Evolutionary conservation across 2,797 vertebrate genomes (phyloP), one percentile per base, ranked within the genome.

Genomic region (Toxotes lorentzi): DNA sequence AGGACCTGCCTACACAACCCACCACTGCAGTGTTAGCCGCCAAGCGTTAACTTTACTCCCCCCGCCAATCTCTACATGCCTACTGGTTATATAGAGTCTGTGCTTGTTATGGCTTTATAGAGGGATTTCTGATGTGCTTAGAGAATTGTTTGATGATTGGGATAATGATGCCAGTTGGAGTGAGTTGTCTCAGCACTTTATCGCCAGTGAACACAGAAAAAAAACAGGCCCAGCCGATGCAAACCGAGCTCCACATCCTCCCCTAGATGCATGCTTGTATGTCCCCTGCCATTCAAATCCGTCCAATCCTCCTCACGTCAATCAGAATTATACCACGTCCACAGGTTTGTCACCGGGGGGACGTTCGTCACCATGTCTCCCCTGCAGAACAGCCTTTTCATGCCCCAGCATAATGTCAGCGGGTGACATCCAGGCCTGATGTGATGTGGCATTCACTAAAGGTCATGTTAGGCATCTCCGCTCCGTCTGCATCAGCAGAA

Each of bases 381-480:
- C 95, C 89, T 93, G 92, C 91, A 93, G 96, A 96, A 96, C 95
- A 96, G 96, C 95, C 96, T 97, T 96, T 93, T 96, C 96, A 97
- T 96, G 95, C 95, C 95, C 92, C 96, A 90, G 96, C 96, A 97
- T 96, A 96, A 96, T 97, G 96, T 97, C 95, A 96, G 95, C 92
- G 95, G 96, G 95, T 97, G 97, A 98, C 97, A 96, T 97, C 96
- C 96, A 95, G 96, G 95, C 96, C 96, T 97, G 93, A 97, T 97
- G 96, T 96, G 96, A 97, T 97, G 96, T 97, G 97, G 96, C 97
- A 98, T 99, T 99, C 97, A 96, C 95, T 95, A 98, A 99, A 99
- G 97, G 97, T 98, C 97, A 97, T 83, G 93, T 95, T 96, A 95
- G 94, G 96, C 95, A 95, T 97, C 96, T 93, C 84, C 23, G 89